Evolutionary conservation across 2,113 vertebrate species (phyloP).

Genomic region (Ranitomeya variabilis): DNA sequence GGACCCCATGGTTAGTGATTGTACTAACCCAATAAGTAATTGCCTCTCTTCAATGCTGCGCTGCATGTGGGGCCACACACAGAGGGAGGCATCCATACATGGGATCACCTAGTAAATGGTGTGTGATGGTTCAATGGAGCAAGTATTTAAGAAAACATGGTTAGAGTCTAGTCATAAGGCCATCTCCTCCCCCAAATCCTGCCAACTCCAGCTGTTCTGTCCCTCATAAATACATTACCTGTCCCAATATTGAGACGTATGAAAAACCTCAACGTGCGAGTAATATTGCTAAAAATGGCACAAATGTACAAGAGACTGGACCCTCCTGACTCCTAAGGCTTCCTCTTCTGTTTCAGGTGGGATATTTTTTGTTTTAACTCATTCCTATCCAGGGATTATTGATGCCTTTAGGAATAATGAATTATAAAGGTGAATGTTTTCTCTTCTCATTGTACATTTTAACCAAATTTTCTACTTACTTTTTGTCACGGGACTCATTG

Average conservation of each 20-base stretch:
- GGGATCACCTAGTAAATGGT: neutral
- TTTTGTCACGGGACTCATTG: neutral
- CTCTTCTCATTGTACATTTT: neutral
- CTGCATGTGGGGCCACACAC: neutral
- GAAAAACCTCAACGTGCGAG: neutral
- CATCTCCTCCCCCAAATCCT: neutral
- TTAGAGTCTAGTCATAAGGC: neutral
- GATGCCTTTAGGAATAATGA: no score
- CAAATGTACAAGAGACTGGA: neutral
- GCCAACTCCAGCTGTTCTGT: neutral
- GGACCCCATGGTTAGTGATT: slow-evolving; percentile 19
- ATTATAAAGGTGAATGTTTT: no score
- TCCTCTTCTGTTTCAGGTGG: no score
- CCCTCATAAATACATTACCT: neutral
- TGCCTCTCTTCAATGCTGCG: neutral
- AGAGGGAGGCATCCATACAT: neutral
- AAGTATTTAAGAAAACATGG: neutral
- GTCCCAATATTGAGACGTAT: neutral
- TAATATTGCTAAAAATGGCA: neutral
- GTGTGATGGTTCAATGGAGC: no score
- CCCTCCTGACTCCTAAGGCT: neutral
- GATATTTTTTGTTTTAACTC: no score
- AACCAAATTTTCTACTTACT: neutral
- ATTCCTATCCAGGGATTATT: no score
- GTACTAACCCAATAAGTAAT: slow-evolving; percentile 23